Evolutionary conservation across 2,888 invertebrate species (phyloP).

Genomic region (Mythimna vitellina): DNA sequence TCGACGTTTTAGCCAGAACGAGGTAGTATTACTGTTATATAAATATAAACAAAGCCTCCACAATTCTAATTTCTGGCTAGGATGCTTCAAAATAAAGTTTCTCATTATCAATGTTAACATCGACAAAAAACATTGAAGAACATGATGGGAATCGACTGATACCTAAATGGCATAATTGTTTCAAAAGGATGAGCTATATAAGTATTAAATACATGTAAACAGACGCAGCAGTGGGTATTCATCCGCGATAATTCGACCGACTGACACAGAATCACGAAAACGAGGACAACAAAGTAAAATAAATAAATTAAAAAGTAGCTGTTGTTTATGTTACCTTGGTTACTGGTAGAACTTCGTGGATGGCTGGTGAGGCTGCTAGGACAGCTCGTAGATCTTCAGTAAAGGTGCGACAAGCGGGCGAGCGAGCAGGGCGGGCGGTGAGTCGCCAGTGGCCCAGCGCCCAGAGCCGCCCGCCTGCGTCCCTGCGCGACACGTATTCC

Average conservation of each 20-base stretch:
- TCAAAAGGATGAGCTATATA: background rate
- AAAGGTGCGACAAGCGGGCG: slow-evolving; percentile 19
- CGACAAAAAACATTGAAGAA: background rate
- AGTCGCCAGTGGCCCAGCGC: slow-evolving; percentile 75
- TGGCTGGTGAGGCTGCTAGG: slow-evolving; percentile 26
- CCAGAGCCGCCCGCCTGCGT: slow-evolving; percentile 71
- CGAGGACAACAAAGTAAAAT: background rate
- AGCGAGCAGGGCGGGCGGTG: slow-evolving; percentile 72
- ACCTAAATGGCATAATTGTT: background rate
- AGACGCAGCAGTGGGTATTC: slow-evolving; percentile 27
- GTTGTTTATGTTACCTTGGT: slow-evolving; percentile 52
- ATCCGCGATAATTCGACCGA: slow-evolving; percentile 36
- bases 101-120: background rate
- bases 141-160: background rate
- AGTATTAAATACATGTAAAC: slow-evolving; percentile 35
- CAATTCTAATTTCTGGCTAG: background rate
- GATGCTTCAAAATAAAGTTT: background rate
- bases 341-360: slow-evolving; percentile 35
- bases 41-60: slow-evolving; percentile 13
- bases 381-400: slow-evolving; percentile 21
- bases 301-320: background rate
- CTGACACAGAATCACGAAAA: slow-evolving; percentile 26
- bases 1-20: background rate
- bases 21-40: no score
- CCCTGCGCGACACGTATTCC: slow-evolving; percentile 60